Percentiles rank a stretch among this genome's conserved stretches.
phyloP scores from a whole-genome alignment of 2,797 vertebrate species.

The Phrynocephalus guinanensis region DNA sequence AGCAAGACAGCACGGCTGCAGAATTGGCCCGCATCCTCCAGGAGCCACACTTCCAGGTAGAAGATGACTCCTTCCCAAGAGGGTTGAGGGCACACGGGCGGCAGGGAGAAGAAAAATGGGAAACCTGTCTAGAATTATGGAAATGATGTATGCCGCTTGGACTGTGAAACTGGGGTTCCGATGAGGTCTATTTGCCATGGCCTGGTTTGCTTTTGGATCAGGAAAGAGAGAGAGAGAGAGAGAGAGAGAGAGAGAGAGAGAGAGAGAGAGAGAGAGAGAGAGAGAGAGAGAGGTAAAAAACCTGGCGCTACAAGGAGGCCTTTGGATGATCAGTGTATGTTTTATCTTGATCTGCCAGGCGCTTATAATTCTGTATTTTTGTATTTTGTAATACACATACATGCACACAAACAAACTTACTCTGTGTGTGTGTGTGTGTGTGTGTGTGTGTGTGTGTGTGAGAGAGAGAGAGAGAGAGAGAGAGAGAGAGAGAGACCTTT shows the following conservation, averaged over 20 bases:
- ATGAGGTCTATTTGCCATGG: neutral
- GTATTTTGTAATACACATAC: too few relatives aligned
- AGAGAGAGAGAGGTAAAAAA: neutral
- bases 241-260: neutral
- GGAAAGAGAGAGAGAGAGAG: neutral
- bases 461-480: neutral
- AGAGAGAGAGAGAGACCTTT: too few relatives aligned
- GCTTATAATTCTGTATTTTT: too few relatives aligned
- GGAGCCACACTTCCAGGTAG: constrained; percentile 96
- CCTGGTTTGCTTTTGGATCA: neutral
- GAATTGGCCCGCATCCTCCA: constrained; percentile 90
- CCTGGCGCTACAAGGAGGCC: too few relatives aligned
- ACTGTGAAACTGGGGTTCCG: neutral
- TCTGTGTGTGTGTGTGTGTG: neutral
- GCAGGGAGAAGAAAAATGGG: neutral
- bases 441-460: neutral
- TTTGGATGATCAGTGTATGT: too few relatives aligned
- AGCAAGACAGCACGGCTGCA: constrained; percentile 81
- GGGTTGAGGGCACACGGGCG: neutral
- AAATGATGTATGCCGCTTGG: too few relatives aligned
- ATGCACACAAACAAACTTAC: too few relatives aligned
- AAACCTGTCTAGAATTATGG: neutral
- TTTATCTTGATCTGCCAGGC: too few relatives aligned
- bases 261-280: neutral
- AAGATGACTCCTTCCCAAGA: neutral